phyloP scores from a whole-genome alignment of 2,113 vertebrate species.

The Galeopterus variegatus region DNA sequence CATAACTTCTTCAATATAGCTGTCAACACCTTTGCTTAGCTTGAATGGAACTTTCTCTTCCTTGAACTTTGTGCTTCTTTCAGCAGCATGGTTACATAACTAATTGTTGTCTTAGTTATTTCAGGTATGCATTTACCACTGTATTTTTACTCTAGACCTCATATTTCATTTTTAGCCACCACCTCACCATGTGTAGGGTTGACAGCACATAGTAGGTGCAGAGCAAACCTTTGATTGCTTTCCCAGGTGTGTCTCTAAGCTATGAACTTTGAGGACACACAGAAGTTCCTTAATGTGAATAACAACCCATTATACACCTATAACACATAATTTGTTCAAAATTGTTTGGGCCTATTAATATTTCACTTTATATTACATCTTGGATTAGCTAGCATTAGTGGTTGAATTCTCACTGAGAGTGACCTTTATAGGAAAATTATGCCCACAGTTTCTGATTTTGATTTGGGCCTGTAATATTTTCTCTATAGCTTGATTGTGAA shows the following conservation, averaged over 20 bases:
- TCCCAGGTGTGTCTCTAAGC: not conserved
- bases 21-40: not conserved
- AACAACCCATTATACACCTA: not conserved
- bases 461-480: constrained; percentile 68
- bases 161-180: not conserved
- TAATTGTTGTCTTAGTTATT: not conserved
- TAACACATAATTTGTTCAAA: constrained; percentile 56
- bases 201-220: not conserved
- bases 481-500: constrained; percentile 67
- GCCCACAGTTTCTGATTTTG: constrained; percentile 56
- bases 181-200: not conserved
- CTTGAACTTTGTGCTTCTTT: not conserved
- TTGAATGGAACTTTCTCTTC: not conserved
- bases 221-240: not conserved
- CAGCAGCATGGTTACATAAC: not conserved
- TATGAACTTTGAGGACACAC: not conserved
- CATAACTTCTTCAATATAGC: not conserved
- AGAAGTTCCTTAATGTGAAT: constrained; percentile 3
- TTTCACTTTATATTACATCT: constrained; percentile 55
- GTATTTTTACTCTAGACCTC: not conserved
- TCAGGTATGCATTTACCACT: not conserved
- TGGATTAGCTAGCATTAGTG: constrained; percentile 45
- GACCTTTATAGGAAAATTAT: constrained; percentile 78
- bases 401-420: constrained; percentile 65
- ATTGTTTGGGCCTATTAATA: constrained; percentile 58